phyloP scores from a whole-genome alignment of 1,140 invertebrate species.

The Hylaeus anthracinus region DNA sequence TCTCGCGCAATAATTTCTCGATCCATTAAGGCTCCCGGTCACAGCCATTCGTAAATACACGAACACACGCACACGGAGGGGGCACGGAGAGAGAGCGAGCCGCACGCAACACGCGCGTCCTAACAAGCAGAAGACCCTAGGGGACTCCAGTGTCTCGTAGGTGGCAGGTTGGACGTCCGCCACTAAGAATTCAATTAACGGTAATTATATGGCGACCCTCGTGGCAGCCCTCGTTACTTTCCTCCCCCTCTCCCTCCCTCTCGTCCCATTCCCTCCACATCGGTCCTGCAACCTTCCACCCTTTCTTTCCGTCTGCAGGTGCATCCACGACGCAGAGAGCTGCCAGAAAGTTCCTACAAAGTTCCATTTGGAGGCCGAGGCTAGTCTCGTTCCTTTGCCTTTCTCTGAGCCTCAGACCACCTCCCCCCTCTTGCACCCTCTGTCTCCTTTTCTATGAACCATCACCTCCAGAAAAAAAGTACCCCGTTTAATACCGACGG shows the following conservation, averaged over 20 bases:
- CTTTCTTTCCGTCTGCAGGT: slow-evolving; percentile 54
- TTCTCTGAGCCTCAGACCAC: background rate
- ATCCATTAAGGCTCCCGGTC: slow-evolving; percentile 61
- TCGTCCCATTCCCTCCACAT: background rate
- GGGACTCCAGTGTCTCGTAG: slow-evolving; percentile 12
- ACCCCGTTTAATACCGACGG: slow-evolving; percentile 68
- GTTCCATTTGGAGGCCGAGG: slow-evolving; percentile 74
- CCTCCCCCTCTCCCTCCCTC: slow-evolving; percentile 15
- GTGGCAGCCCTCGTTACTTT: slow-evolving; percentile 54
- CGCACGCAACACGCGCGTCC: background rate
- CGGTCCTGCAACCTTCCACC: slow-evolving; percentile 45
- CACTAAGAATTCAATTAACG: slow-evolving; percentile 79
- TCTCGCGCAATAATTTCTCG: slow-evolving; percentile 61
- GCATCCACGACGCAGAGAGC: slow-evolving; percentile 50
- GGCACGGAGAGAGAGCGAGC: background rate
- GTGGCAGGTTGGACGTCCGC: slow-evolving; percentile 66
- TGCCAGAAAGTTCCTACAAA: slow-evolving; percentile 77
- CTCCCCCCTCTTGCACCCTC: background rate
- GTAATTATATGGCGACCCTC: slow-evolving; percentile 74
- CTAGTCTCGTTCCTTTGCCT: slow-evolving; percentile 13
- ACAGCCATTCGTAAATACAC: background rate
- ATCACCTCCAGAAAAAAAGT: slow-evolving; percentile 39
- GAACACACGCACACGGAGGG: background rate
- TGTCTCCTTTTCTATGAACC: background rate
- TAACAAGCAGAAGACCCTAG: slow-evolving; percentile 42